Evolutionary conservation across 2,888 invertebrate species (phyloP), one percentile per base, ranked within the genome.

Genomic region (Drosophila siamana): DNA sequence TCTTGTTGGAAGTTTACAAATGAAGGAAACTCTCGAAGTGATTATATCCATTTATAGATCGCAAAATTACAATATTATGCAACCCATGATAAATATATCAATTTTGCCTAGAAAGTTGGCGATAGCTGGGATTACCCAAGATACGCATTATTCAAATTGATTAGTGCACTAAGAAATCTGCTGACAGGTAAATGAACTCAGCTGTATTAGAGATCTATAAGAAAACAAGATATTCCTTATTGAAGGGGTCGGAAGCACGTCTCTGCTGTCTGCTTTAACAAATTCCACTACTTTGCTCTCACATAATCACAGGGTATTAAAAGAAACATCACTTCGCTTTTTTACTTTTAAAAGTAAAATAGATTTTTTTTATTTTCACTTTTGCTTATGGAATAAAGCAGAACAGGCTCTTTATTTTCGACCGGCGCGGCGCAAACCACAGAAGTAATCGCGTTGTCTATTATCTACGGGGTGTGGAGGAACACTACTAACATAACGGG

Each of bases 381-480:
- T 75, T 66, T 72, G 76, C 63, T 61, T 64, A 50, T 55, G 41
- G 28, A 22, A 54, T 44, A 70, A 74, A 74, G 70, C 65, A 63
- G 43, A 59, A 62, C 51, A 68, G 44, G 44, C 47, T 69, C 73
- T 83, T 82, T 33, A 11, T 33, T 33, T 33, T 87, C 69, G 61
- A 84, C 83, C 87, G 83, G 83, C 84, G 78, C 86, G 84, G 86
- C 83, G 67, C 79, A 81, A 78, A 84, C 85, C 83, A 86, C 82
- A 84, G 68, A 81, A 87, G 33, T 33, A 83, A 78, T 74, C 68
- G 79, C 73, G 83, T 79, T 72, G 87, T 84, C 85, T 74, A 70
- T 68, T 67, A 78, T 75, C 74, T 79, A 77, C 51, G 75, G 33
- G 33, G 4, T 33, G 11, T 33, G 82, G 54, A 85, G 19, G 19